These are phyloP conservation scores for Plectropomus leopardus DNA, from an alignment of 2,113 vertebrate genomes.

Conservation along the genomic window DNA sequence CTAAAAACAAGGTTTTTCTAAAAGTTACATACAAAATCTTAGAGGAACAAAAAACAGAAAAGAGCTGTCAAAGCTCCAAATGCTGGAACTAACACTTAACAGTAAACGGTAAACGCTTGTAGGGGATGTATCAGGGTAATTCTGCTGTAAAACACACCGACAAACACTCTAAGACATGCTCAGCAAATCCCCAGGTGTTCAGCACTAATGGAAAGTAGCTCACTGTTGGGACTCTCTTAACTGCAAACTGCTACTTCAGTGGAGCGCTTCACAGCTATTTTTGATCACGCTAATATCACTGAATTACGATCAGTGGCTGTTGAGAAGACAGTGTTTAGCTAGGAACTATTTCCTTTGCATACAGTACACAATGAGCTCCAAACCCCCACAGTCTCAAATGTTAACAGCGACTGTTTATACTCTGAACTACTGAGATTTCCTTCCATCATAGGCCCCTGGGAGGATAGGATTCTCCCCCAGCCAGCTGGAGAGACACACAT, in stretches of 20 bases:
- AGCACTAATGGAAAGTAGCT: slow-evolving; percentile 25
- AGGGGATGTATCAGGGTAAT: neutral
- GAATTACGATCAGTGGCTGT: slow-evolving; percentile 3
- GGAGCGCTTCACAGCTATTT: neutral
- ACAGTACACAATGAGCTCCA: slow-evolving; percentile 12
- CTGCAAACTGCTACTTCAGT: slow-evolving; percentile 5
- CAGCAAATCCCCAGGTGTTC: slow-evolving; percentile 23
- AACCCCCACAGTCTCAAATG: slow-evolving; percentile 36
- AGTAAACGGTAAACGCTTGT: neutral
- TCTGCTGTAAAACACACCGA: slow-evolving; percentile 34
- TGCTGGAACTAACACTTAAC: slow-evolving; percentile 11
- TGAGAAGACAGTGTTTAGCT: slow-evolving; percentile 14
- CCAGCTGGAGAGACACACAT: slow-evolving; percentile 36
- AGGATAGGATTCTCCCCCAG: slow-evolving; percentile 54
- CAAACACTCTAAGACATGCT: slow-evolving; percentile 29
- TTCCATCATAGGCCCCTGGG: slow-evolving; percentile 45
- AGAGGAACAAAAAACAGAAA: neutral
- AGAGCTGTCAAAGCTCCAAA: slow-evolving; percentile 13
- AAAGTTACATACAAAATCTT: no score
- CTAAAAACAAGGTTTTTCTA: no score
- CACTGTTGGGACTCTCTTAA: slow-evolving; percentile 13
- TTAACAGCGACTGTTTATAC: slow-evolving; percentile 57
- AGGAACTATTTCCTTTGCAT: slow-evolving; percentile 22
- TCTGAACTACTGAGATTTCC: slow-evolving; percentile 56
- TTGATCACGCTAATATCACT: slow-evolving; percentile 30